These are phyloP conservation scores for Lasioglossum figueresi DNA, from an alignment of 2,888 invertebrate genomes.

Conservation along the genomic window DNA sequence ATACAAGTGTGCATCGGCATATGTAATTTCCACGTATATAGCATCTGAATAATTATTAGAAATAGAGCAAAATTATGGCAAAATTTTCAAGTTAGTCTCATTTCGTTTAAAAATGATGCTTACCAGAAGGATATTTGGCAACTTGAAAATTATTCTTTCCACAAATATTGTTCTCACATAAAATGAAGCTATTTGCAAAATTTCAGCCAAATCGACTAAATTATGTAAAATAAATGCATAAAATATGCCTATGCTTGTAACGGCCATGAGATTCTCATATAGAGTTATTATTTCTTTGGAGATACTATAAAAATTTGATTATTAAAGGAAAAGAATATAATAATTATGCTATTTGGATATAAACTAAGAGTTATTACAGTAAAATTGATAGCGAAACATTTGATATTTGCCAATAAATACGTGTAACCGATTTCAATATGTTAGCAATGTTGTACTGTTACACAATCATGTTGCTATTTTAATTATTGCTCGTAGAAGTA, in stretches of 20 bases:
- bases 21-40: not conserved
- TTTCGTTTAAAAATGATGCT: too few relatives aligned
- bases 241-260: not conserved
- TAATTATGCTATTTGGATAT: not conserved
- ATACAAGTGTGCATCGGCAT: slow-evolving; percentile 3
- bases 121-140: too few relatives aligned
- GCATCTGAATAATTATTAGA: not conserved
- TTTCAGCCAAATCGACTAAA: not conserved
- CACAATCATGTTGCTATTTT: not conserved
- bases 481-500: not conserved
- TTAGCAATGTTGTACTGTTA: not conserved
- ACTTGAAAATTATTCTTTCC: too few relatives aligned
- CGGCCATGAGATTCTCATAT: not conserved
- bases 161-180: not conserved
- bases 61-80: not conserved
- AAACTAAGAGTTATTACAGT: not conserved
- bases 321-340: not conserved
- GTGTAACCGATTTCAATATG: not conserved
- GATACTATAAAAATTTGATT: not conserved
- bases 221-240: not conserved
- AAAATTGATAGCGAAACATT: not conserved
- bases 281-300: not conserved
- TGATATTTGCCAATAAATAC: not conserved
- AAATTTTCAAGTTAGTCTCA: not conserved
- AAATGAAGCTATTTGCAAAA: too few relatives aligned